Evolutionary conservation across 2,113 vertebrate species (phyloP).

Genomic region (Dicrurus megarhynchus): DNA sequence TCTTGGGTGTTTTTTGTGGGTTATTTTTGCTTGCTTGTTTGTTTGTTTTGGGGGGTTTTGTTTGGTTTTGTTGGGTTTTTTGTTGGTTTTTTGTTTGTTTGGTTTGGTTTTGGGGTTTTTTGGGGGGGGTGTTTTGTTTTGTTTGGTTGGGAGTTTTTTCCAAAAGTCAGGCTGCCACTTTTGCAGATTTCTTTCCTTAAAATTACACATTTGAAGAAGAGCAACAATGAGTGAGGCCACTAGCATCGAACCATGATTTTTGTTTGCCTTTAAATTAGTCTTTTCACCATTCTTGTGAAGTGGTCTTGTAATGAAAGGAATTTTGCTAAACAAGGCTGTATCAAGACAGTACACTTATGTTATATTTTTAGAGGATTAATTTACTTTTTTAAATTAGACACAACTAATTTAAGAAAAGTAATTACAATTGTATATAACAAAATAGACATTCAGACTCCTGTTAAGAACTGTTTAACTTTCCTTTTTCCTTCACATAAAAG

Average conservation of each 20-base stretch:
- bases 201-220: background rate
- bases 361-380: background rate
- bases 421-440: background rate
- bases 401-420: background rate
- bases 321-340: background rate
- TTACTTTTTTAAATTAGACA: background rate
- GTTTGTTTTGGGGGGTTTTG: background rate
- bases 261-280: background rate
- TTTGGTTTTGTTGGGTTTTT: background rate
- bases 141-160: background rate
- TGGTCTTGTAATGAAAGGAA: background rate
- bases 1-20: too few species aligned
- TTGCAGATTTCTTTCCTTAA: background rate
- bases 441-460: background rate
- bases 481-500: background rate
- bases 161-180: background rate
- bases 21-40: background rate
- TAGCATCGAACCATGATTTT: background rate
- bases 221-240: background rate
- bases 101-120: rapidly evolving
- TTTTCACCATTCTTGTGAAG: background rate
- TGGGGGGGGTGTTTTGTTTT: rapidly evolving
- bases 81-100: background rate
- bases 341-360: background rate
- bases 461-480: background rate